Conservation (phyloP, 1,140 invertebrate species). For the Wiebesia pumilae region DNA sequence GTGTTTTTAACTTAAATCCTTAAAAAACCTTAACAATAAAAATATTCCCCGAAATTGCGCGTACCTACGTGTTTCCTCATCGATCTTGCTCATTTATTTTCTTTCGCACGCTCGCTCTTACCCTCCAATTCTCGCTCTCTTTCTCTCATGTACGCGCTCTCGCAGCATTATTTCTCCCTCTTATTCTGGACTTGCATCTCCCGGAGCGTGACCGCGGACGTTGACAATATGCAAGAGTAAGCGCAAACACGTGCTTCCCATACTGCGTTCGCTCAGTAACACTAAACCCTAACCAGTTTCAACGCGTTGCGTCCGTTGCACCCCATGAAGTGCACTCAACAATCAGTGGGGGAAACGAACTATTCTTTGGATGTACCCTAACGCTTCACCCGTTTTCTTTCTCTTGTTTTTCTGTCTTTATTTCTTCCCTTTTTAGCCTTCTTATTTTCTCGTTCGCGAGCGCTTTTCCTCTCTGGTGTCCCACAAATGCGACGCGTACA, state of each 20-base stretch:
- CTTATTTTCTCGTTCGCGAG: not conserved
- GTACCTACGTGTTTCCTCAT: too few relatives aligned
- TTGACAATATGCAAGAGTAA: not conserved
- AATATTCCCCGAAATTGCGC: too few relatives aligned
- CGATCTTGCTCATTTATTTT: not conserved
- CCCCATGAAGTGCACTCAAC: not conserved
- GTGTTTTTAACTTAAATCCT: too few relatives aligned
- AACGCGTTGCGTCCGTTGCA: not conserved
- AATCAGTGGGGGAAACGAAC: not conserved
- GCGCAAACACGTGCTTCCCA: conserved; percentile 27
- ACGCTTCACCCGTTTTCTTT: not conserved
- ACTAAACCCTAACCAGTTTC: not conserved
- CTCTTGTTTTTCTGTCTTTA: not conserved
- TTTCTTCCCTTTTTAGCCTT: not conserved
- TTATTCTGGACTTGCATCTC: not conserved
- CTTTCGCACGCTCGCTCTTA: conserved; percentile 24
- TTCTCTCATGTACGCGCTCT: not conserved
- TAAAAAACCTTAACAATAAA: too few relatives aligned
- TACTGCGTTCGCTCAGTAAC: not conserved
- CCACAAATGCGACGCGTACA: too few relatives aligned
- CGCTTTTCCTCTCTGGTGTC: not conserved
- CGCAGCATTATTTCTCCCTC: not conserved
- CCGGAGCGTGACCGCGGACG: too few relatives aligned
- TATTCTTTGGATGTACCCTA: not conserved
- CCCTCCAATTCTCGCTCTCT: not conserved